phyloP scores from a whole-genome alignment of 30 jellyfish, hydroid and myxozoan species.

The Cassiopea andromeda region DNA sequence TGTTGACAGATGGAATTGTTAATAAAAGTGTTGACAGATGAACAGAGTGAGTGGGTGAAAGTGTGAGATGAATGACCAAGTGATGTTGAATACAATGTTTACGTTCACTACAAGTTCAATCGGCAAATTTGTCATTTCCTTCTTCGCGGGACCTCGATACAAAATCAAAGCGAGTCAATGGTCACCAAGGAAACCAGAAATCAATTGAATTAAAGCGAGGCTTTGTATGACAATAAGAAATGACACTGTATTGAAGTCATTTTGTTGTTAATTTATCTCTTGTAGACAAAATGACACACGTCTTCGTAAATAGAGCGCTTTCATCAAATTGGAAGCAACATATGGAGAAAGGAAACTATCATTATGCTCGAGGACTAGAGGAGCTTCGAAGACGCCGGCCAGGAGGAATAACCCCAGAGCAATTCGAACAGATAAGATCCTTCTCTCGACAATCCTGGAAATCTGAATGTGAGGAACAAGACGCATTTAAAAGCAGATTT shows the following conservation, averaged over 20 bases:
- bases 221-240: neutral
- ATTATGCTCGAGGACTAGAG: constrained; percentile 38
- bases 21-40: too few species aligned
- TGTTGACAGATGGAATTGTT: too few species aligned
- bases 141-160: too few species aligned
- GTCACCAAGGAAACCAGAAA: constrained; percentile 7
- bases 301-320: constrained; percentile 38
- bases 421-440: constrained; percentile 62
- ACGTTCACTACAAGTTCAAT: too few species aligned
- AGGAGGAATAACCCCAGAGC: constrained; percentile 65
- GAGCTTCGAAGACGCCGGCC: constrained; percentile 53
- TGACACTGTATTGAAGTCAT: neutral
- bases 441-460: constrained; percentile 76
- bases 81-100: too few species aligned
- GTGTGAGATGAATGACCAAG: too few species aligned
- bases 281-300: constrained; percentile 37
- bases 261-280: neutral
- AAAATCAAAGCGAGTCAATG: neutral
- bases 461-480: constrained; percentile 66
- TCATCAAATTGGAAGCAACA: constrained; percentile 35
- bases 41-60: too few species aligned
- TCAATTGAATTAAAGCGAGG: constrained; percentile 3
- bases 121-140: too few species aligned
- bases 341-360: constrained; percentile 32
- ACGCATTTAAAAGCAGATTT: constrained; percentile 42